Conservation (phyloP, 2,888 invertebrate genomes). For the Lottia scabra region DNA sequence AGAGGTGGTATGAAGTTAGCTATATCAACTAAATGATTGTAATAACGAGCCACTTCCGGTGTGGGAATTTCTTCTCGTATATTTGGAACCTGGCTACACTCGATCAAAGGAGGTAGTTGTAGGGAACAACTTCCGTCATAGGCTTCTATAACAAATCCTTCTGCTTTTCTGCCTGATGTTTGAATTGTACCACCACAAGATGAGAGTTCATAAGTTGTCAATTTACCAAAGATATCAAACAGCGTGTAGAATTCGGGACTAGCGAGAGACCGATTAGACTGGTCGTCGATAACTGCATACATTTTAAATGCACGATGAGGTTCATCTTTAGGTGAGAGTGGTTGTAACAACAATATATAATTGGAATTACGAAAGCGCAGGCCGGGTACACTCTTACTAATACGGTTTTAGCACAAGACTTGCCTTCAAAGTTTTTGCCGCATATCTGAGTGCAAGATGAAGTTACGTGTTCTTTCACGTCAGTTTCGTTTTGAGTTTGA, state of each 20-base stretch:
- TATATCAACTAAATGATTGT: constrained; percentile 16
- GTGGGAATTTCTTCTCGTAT: constrained; percentile 33
- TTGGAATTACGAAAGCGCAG: no score
- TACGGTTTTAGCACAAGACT: constrained; percentile 35
- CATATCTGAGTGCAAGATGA: constrained; percentile 26
- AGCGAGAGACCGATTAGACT: constrained; percentile 32
- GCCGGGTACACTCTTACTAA: constrained; percentile 28
- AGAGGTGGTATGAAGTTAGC: constrained; percentile 17
- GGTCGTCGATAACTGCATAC: constrained; percentile 35
- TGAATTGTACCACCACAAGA: constrained; percentile 29
- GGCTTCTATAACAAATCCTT: constrained; percentile 18
- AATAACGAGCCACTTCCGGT: constrained; percentile 18
- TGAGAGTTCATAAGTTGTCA: constrained; percentile 18
- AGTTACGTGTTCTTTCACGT: background rate
- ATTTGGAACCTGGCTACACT: constrained; percentile 30
- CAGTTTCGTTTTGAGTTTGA: background rate
- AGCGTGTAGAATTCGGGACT: constrained; percentile 20
- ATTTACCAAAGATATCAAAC: constrained; percentile 17
- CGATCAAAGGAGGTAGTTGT: constrained; percentile 26
- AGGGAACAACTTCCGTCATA: constrained; percentile 20
- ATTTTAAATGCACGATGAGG: constrained; percentile 10
- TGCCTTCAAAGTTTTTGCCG: constrained; percentile 25
- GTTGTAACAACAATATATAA: no score
- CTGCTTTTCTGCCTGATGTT: constrained; percentile 20
- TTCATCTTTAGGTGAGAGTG: constrained; percentile 11